Conservation (phyloP, 2,888 invertebrate species). For the Gnatocerus cornutus region DNA sequence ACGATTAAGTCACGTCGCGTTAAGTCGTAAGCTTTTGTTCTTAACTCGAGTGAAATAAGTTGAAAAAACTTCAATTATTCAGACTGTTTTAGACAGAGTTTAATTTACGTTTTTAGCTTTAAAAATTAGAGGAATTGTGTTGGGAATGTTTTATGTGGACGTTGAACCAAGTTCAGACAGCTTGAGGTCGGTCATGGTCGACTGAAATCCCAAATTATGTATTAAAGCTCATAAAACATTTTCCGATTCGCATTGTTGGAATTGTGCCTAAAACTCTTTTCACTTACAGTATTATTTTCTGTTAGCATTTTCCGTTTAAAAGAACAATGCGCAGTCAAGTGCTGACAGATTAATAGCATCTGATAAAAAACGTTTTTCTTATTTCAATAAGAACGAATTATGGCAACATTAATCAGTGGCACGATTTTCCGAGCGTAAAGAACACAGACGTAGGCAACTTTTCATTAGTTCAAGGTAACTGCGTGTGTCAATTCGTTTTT, state of each 20-base stretch:
- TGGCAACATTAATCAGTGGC: constrained; percentile 21
- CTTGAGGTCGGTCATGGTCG: constrained; percentile 13
- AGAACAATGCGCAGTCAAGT: constrained; percentile 13
- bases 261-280: constrained; percentile 23
- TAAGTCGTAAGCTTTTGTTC: background rate
- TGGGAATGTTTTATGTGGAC: background rate
- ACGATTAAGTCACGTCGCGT: no score
- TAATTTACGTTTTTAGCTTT: no score
- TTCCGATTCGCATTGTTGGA: constrained; percentile 15
- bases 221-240: constrained; percentile 7
- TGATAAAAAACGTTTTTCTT: constrained; percentile 20
- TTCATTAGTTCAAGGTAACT: constrained; percentile 35
- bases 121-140: background rate
- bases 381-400: constrained; percentile 35
- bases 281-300: constrained; percentile 29
- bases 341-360: constrained; percentile 21
- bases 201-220: constrained; percentile 16
- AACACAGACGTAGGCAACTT: no score
- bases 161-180: constrained; percentile 14
- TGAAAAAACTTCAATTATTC: constrained; percentile 1
- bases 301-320: constrained; percentile 16
- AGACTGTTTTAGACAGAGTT: background rate
- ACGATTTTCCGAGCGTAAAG: no score
- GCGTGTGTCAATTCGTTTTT: constrained; percentile 14
- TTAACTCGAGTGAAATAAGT: background rate